Base-by-base conservation (phyloP, 2,797 vertebrate genomes). In the Micropoecilia bifurca region DNA sequence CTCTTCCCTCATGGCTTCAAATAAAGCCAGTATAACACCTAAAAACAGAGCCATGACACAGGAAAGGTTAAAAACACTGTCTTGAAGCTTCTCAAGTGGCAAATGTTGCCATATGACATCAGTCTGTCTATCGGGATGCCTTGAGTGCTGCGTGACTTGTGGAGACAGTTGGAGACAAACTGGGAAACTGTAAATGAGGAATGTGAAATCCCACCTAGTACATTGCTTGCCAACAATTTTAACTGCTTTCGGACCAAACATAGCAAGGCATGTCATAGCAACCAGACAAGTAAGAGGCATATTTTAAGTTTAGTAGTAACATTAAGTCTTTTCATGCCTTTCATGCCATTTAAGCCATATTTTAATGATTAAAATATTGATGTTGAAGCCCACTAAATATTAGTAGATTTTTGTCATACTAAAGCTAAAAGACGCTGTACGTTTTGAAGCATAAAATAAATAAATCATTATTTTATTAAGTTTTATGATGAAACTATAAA, bases 171-270 rank as follows among this genome's bases (percentile, higher is more conserved):
- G 80, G 86, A 83, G 86, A 88, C 88, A 78, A 82, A 80, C 79
- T 88, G 71, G 83, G 80, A 91, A 85, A 87, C 89, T 76, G 88
- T 94, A 93, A 94, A 94, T 63, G 74, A 46, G 88, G 87, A 94
- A 95, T 94, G 88, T 95, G 92, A 94, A 95, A 94, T 92, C 78
- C 85, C 92, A 93, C 91, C 93, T 90, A 80, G 80, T 59, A 84
- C 85, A 85, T 89, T 83, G 88, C 86, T 84, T 85, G 88, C 89
- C 86, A 90, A 85, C 71, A 76, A 72, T 85, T 59, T 86, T 88
- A 85, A 91, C 84, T 79, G 77, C 89, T 82, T 66, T 57, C 36
- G 78, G 79, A 88, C 91, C 93, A 94, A 94, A 94, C 91, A 85
- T 94, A 93, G 93, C 87, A 79, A 85, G 55, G 82, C 82, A 76